Evolutionary conservation across 1,140 invertebrate genomes (phyloP).

Genomic region (Triops longicaudatus): DNA sequence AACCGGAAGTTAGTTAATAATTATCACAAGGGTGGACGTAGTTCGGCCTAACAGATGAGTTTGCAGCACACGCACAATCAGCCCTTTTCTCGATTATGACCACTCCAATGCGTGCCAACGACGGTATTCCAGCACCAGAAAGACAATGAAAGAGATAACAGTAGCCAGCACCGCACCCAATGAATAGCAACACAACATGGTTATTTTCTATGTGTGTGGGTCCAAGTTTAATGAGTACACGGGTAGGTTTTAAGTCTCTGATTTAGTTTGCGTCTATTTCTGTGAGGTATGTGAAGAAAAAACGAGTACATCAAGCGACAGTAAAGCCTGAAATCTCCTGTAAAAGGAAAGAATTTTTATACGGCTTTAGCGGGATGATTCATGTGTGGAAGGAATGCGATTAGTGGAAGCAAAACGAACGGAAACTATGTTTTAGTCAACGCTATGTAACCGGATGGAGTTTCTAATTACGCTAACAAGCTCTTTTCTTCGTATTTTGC

Average conservation of each 20-base stretch:
- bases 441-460: not conserved
- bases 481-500: not conserved
- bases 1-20: conserved; percentile 32
- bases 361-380: not conserved
- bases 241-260: not conserved
- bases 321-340: not conserved
- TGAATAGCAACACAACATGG: conserved; percentile 18
- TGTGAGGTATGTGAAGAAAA: not conserved
- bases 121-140: conserved; percentile 20
- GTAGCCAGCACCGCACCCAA: conserved; percentile 22
- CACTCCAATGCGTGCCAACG: conserved; percentile 18
- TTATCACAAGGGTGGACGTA: not conserved
- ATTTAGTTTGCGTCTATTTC: not conserved
- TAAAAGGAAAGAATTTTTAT: not conserved
- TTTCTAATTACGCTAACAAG: not conserved
- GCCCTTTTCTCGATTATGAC: not conserved
- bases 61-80: not conserved
- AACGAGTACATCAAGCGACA: not conserved
- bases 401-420: not conserved
- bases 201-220: not conserved
- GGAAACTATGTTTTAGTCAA: not conserved
- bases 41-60: not conserved
- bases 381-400: not conserved
- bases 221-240: not conserved
- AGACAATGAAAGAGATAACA: conserved; percentile 18